Conservation (phyloP, 2,888 invertebrate species). For the Onthophagus sagittarius region DNA sequence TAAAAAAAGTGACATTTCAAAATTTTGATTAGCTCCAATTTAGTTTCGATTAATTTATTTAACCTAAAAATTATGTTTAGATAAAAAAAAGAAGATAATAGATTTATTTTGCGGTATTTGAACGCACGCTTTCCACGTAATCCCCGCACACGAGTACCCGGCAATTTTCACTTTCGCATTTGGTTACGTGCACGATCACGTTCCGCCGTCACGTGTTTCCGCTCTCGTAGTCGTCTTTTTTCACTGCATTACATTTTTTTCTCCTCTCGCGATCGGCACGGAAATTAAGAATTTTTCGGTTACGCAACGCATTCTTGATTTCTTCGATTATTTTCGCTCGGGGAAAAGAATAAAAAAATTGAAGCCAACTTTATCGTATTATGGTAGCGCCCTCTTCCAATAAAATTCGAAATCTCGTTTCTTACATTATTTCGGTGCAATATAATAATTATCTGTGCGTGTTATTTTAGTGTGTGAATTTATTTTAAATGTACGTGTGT, state of each 20-base stretch:
- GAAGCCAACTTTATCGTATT: not conserved
- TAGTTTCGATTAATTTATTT: too few species aligned
- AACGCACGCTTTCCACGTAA: not conserved
- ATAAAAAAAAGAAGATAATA: too few species aligned
- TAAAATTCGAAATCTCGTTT: not conserved
- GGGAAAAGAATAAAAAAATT: not conserved
- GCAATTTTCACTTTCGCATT: slow-evolving; percentile 4
- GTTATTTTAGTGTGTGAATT: too few species aligned
- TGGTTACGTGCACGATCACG: slow-evolving; percentile 8
- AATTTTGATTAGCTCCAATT: too few species aligned
- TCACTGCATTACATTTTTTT: not conserved
- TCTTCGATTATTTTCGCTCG: not conserved
- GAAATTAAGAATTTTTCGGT: slow-evolving; percentile 11
- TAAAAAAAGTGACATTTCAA: too few species aligned
- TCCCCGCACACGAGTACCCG: not conserved
- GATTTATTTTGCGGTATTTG: too few species aligned
- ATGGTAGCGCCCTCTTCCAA: not conserved
- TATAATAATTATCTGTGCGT: too few species aligned
- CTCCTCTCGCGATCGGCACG: not conserved
- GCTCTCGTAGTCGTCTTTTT: not conserved
- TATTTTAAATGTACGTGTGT: not conserved
- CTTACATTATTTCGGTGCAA: too few species aligned
- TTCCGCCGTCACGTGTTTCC: slow-evolving; percentile 12
- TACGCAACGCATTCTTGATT: not conserved
- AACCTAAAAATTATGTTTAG: too few species aligned